Evolutionary conservation across 2,113 vertebrate species (phyloP), one percentile per base, ranked within the genome.

Genomic region (Shinisaurus crocodilurus): DNA sequence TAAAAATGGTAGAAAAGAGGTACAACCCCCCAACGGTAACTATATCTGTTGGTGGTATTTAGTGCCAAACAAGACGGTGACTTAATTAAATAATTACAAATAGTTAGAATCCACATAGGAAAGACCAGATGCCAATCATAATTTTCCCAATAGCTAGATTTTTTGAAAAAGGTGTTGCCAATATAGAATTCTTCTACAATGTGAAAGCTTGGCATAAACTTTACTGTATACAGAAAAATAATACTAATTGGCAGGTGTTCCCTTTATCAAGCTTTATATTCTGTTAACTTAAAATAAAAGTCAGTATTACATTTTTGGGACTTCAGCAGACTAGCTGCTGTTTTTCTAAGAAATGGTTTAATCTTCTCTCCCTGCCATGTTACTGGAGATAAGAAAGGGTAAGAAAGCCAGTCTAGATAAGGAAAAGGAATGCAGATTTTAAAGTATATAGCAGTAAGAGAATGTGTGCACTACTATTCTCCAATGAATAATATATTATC

Each of bases 331-430:
- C 20, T 89, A 94, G 85, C 15, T 20, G 40, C 87, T 95, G 87
- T 50, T 85, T 8, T 37, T 80, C 79, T 82, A 94, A 93, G 1
- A 92, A 91, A 89, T 91, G 86, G 60, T 90, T 92, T 94, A 94
- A 82, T 82, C 54, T 90, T 91, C 60, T 69, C 69, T 57, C 92
- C 91, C 82, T 93, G 92, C 63, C 86, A 40, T 69, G 18, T 86
- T 91, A 91, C 32, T 91, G 74, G 88, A 93, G 89, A 90, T 15
- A 0, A 90, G 37, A 80, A 82, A 4, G 1, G 7, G 3, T 2
- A 3, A 48, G 40, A 85, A 92, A 23, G 15, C 1, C 5, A 18
- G 88, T 45, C 65, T 9, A 37, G 69, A 74, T 72, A 70, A 57
- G 70, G 34, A 20, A 20, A 90, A 0, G 4, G 81, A 92, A 29